Evolutionary conservation across 1,140 invertebrate species (phyloP).

Genomic region (Agrypnia vestita): DNA sequence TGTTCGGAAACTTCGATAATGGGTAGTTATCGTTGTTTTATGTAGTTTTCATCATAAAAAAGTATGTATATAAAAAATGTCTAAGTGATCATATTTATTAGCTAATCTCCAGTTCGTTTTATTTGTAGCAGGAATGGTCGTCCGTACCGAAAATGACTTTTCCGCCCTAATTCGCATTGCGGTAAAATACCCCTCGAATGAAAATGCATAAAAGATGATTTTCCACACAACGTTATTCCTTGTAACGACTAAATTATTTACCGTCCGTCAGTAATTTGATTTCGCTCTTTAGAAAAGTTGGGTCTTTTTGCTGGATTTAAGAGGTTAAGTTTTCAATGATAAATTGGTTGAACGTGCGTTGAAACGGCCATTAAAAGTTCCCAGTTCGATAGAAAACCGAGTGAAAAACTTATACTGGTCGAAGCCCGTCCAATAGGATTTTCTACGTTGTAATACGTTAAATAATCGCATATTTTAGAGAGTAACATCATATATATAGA

Average conservation of each 20-base stretch:
- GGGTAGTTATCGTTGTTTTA: no score
- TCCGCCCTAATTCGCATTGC: neutral
- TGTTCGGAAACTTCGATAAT: no score
- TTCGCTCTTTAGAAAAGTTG: slow-evolving; percentile 19
- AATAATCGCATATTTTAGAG: neutral
- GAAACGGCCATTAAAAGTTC: slow-evolving; percentile 57
- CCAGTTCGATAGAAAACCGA: neutral
- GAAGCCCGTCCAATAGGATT: slow-evolving; percentile 3
- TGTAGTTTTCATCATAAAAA: no score
- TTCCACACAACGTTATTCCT: neutral
- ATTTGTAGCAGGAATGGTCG: neutral
- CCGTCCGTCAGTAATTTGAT: slow-evolving; percentile 30
- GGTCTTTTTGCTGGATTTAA: slow-evolving; percentile 26
- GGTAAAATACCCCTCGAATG: slow-evolving; percentile 14
- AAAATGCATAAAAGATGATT: slow-evolving; percentile 31
- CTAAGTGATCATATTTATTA: no score
- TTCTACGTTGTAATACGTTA: neutral
- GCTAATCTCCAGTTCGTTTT: neutral
- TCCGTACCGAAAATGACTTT: neutral
- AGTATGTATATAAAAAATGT: no score
- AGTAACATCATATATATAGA: no score
- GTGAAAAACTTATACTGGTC: slow-evolving; percentile 17
- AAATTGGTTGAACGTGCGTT: slow-evolving; percentile 43
- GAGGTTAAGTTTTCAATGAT: slow-evolving; percentile 47
- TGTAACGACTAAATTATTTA: slow-evolving; percentile 35